These are phyloP conservation scores for Aphidoletes aphidimyza DNA, from an alignment of 2,888 invertebrate genomes.

Conservation along the genomic window DNA sequence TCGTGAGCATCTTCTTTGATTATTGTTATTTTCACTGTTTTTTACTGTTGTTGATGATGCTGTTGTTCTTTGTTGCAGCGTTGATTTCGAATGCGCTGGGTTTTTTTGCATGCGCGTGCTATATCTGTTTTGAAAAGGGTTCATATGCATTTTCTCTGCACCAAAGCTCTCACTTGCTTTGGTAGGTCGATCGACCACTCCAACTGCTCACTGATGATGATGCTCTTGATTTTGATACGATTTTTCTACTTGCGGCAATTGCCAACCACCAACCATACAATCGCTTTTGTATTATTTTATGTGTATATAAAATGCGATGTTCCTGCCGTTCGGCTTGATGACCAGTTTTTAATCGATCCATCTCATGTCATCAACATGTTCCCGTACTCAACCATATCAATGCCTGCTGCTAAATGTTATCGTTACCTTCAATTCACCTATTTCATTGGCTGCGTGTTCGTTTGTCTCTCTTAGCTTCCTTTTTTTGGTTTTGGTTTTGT, in stretches of 20 bases:
- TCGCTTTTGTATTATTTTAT: not conserved
- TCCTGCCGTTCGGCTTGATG: not conserved
- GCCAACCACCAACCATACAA: not conserved
- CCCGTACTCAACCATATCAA: not conserved
- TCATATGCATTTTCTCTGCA: too few relatives aligned
- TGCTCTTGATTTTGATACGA: not conserved
- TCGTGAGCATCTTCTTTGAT: not conserved
- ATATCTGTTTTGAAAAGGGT: not conserved
- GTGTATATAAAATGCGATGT: not conserved
- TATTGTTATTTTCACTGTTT: not conserved
- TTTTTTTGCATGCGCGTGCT: not conserved
- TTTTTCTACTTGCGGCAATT: not conserved
- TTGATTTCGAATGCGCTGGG: not conserved
- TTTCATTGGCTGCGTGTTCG: not conserved
- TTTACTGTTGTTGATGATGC: not conserved
- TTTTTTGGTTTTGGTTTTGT: too few relatives aligned
- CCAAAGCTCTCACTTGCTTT: too few relatives aligned
- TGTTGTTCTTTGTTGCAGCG: not conserved
- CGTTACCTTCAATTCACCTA: not conserved
- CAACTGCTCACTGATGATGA: not conserved
- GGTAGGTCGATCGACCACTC: not conserved
- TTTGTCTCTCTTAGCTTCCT: not conserved
- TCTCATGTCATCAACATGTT: slow-evolving; percentile 18
- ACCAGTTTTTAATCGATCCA: not conserved
- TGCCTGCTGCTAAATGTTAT: not conserved